A percentile compares a stretch with the other conserved stretches of the same genome.
phyloP scores from a whole-genome alignment of 2,113 vertebrate genomes.

The Pavo muticus region DNA sequence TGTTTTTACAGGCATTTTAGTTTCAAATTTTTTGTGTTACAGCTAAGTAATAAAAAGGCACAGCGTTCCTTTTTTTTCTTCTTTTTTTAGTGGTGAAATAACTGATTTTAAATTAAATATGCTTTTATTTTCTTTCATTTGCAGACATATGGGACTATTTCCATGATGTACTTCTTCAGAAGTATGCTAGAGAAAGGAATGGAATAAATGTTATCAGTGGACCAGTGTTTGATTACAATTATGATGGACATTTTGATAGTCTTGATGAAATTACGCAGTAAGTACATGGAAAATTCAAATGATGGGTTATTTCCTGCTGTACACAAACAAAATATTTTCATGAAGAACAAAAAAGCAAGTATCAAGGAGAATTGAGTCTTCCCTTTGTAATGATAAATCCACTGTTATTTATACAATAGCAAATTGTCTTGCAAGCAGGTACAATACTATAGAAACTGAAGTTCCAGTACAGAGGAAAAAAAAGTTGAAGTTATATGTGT shows the following conservation, averaged over 20 bases:
- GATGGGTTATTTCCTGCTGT: neutral
- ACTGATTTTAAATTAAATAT: neutral
- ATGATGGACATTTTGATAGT: constrained; percentile 87
- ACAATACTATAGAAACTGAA: neutral
- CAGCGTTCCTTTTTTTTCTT: neutral
- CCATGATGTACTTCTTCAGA: constrained; percentile 81
- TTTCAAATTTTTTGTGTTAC: neutral
- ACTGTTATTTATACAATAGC: neutral
- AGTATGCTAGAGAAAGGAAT: constrained; percentile 83
- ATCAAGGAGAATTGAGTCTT: neutral
- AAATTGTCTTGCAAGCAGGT: neutral
- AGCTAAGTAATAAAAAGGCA: neutral
- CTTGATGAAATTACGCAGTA: constrained; percentile 75
- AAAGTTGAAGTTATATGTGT: neutral
- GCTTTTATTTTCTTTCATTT: constrained; percentile 26
- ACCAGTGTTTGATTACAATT: constrained; percentile 92
- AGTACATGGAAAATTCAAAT: constrained; percentile 58
- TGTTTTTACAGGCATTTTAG: neutral
- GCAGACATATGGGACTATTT: constrained; percentile 91
- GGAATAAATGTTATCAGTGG: constrained; percentile 93
- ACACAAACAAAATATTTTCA: neutral
- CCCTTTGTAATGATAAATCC: neutral
- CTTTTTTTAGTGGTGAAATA: neutral
- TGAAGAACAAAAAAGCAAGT: neutral
- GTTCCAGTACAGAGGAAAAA: neutral